A percentile compares a stretch with the other conserved stretches of the same genome.
Conservation (phyloP, 2,888 invertebrate genomes). For the Podotricha telesiphe region DNA sequence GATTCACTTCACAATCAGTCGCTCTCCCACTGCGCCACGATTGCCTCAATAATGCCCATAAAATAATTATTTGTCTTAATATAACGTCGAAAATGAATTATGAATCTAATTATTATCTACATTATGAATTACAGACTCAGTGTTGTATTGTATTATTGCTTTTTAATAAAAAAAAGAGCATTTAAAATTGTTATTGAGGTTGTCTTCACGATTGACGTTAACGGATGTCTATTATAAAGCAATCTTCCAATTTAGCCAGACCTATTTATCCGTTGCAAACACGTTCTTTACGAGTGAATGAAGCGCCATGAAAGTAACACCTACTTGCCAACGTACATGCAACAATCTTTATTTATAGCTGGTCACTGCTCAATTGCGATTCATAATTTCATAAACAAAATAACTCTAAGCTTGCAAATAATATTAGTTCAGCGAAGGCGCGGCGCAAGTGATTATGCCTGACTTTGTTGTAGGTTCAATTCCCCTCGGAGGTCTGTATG, state of each 20-base stretch:
- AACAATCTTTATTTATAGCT: slow-evolving; percentile 44
- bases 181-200: neutral
- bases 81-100: too few species aligned
- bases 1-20: too few species aligned
- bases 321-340: slow-evolving; percentile 45
- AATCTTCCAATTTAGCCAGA: slow-evolving; percentile 25
- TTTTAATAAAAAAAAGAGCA: neutral
- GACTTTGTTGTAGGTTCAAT: too few species aligned
- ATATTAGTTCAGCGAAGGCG: neutral
- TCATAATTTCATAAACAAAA: slow-evolving; percentile 21
- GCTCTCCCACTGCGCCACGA: too few species aligned
- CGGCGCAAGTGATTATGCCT: too few species aligned
- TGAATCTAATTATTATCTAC: too few species aligned
- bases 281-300: slow-evolving; percentile 47
- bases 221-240: slow-evolving; percentile 21
- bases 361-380: slow-evolving; percentile 27
- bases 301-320: slow-evolving; percentile 48
- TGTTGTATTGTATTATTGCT: neutral
- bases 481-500: too few species aligned
- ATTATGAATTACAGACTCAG: neutral
- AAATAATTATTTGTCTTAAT: too few species aligned
- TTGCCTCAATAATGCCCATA: too few species aligned
- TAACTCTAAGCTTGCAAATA: neutral
- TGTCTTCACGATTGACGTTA: slow-evolving; percentile 17
- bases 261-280: slow-evolving; percentile 41